phyloP scores from a whole-genome alignment of 2,888 invertebrate species.

The Allygus modestus region DNA sequence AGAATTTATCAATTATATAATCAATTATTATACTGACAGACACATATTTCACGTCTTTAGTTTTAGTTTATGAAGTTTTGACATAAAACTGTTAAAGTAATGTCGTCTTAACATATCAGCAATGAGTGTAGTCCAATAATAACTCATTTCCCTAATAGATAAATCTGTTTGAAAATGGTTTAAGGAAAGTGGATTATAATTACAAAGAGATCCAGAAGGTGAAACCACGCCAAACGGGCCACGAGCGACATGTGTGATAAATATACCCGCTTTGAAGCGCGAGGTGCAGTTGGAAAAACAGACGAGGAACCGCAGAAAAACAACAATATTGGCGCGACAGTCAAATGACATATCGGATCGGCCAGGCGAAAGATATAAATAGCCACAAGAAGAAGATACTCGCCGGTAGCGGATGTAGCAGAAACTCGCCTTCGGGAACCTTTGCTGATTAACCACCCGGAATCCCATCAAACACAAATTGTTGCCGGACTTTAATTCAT shows the following conservation, averaged over 20 bases:
- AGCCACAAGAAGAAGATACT: constrained; percentile 1
- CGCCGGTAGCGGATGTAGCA: not conserved
- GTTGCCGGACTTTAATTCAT: no score
- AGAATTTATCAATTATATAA: no score
- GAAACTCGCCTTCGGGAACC: not conserved
- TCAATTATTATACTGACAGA: no score
- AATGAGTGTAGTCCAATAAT: no score
- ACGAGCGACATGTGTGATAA: not conserved
- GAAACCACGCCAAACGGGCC: constrained; percentile 10
- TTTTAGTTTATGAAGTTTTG: no score
- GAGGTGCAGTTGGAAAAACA: constrained; percentile 33
- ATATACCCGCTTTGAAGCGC: constrained; percentile 27
- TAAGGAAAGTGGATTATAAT: not conserved
- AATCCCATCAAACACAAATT: no score
- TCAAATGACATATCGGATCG: constrained; percentile 11
- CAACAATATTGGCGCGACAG: constrained; percentile 25
- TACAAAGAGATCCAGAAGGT: not conserved
- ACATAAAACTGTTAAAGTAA: no score
- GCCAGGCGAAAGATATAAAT: not conserved
- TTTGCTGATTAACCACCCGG: not conserved
- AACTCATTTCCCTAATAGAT: no score
- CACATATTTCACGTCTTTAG: no score
- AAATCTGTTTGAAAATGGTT: no score
- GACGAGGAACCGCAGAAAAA: constrained; percentile 16
- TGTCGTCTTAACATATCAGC: no score